Conservation (phyloP, 2,888 invertebrate species). For the Aporophyla nigra region DNA sequence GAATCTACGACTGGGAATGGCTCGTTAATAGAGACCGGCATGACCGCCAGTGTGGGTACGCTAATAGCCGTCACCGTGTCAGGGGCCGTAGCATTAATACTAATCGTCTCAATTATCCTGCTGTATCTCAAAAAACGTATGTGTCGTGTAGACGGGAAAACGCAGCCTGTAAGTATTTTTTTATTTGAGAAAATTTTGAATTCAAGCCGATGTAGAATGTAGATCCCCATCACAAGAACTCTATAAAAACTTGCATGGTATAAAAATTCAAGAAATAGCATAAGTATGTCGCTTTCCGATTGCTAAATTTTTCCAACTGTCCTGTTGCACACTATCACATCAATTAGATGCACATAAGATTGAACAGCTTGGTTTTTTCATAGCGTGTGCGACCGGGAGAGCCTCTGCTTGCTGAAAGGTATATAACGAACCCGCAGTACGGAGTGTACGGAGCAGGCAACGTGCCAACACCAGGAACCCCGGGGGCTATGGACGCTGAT, state of each 20-base stretch:
- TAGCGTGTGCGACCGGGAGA: slow-evolving; percentile 91
- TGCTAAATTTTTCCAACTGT: slow-evolving; percentile 40
- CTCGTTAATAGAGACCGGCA: slow-evolving; percentile 71
- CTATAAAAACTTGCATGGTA: slow-evolving; percentile 6
- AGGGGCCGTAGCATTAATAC: slow-evolving; percentile 78
- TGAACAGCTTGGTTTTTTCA: slow-evolving; percentile 71
- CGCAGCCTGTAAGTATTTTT: slow-evolving; percentile 81
- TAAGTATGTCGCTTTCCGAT: slow-evolving; percentile 33
- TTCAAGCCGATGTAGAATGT: not conserved
- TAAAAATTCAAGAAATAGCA: not conserved
- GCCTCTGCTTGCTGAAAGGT: slow-evolving; percentile 93
- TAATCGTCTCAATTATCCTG: slow-evolving; percentile 74
- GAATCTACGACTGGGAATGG: slow-evolving; percentile 76
- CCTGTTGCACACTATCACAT: slow-evolving; percentile 64
- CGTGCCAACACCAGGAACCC: slow-evolving; percentile 68
- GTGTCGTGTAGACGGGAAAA: slow-evolving; percentile 84
- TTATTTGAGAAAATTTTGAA: not conserved
- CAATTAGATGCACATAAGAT: slow-evolving; percentile 51
- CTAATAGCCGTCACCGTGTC: slow-evolving; percentile 77
- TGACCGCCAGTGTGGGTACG: slow-evolving; percentile 73
- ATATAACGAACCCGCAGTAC: slow-evolving; percentile 95
- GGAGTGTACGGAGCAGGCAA: slow-evolving; percentile 87
- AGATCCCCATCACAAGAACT: not conserved
- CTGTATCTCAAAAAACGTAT: slow-evolving; percentile 82
- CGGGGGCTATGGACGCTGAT: slow-evolving; percentile 70